phyloP scores from a whole-genome alignment of 2,113 vertebrate genomes.

The Scytalopus superciliaris region DNA sequence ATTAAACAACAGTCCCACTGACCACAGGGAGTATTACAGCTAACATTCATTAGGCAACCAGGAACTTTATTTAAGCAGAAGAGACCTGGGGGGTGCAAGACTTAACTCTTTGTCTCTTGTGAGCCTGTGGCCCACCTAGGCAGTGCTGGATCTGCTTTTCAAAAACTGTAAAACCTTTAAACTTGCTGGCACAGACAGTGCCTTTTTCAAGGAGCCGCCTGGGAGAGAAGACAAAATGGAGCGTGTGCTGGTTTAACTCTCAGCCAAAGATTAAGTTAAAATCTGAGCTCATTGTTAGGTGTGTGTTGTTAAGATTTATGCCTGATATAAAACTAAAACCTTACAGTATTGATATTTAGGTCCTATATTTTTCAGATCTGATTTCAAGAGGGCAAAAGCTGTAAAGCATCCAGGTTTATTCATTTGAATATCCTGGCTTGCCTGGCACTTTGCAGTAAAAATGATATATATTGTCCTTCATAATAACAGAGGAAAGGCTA shows the following conservation, averaged over 20 bases:
- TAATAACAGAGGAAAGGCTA: constrained; percentile 21
- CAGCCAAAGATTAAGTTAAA: constrained; percentile 48
- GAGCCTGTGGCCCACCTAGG: constrained; percentile 19
- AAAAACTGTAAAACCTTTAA: constrained; percentile 26
- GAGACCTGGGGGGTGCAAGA: constrained; percentile 65
- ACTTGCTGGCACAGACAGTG: constrained; percentile 14
- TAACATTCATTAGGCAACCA: constrained; percentile 81
- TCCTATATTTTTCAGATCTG: constrained; percentile 58
- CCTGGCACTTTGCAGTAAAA: constrained; percentile 57
- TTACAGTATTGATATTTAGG: constrained; percentile 63
- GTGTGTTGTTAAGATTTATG: constrained; percentile 52
- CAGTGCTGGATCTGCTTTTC: constrained; percentile 35
- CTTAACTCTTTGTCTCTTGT: constrained; percentile 63
- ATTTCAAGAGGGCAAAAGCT: constrained; percentile 53
- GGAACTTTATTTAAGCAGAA: constrained; percentile 81
- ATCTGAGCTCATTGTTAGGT: constrained; percentile 51
- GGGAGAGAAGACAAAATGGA: constrained; percentile 12
- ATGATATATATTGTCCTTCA: constrained; percentile 41
- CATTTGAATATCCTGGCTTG: constrained; percentile 52
- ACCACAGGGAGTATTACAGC: constrained; percentile 82
- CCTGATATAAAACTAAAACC: constrained; percentile 36
- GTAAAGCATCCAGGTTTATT: constrained; percentile 12
- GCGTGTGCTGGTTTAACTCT: constrained; percentile 5
- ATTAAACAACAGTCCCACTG: constrained; percentile 85
- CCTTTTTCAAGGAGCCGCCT: constrained; percentile 30